Percentiles rank a stretch among this genome's conserved stretches.
These are phyloP conservation scores for Microhierax caerulescens DNA, from an alignment of 2,797 vertebrate genomes.

Conservation along the genomic window DNA sequence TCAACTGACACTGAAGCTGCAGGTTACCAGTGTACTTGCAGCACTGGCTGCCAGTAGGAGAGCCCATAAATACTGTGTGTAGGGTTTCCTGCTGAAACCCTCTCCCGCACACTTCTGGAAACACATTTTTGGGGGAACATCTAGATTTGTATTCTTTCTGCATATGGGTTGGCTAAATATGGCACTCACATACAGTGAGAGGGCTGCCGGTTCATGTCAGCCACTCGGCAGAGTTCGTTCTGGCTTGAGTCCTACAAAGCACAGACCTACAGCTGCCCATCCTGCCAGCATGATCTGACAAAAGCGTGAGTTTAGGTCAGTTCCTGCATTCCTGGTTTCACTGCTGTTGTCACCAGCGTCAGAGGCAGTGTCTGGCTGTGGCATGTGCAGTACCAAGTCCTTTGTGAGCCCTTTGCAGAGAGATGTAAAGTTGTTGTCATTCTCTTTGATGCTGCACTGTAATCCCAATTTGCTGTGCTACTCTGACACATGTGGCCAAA, in stretches of 20 bases:
- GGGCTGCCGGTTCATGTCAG: rapidly evolving
- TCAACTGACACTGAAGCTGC: neutral
- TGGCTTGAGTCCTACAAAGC: neutral
- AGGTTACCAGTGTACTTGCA: neutral
- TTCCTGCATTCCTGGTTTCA: slow-evolving; percentile 4
- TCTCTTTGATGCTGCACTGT: neutral
- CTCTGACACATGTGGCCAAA: neutral
- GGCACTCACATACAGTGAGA: rapidly evolving
- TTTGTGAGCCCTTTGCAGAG: neutral
- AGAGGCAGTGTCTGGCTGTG: neutral
- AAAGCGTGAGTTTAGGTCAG: neutral
- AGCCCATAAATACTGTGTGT: neutral
- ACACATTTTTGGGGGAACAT: neutral
- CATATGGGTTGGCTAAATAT: neutral
- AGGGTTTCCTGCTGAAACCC: neutral
- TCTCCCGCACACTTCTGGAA: neutral
- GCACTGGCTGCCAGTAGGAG: neutral
- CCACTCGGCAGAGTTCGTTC: neutral
- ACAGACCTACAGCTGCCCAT: neutral
- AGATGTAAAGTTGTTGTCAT: neutral
- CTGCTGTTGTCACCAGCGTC: neutral
- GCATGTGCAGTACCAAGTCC: neutral
- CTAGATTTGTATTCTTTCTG: neutral
- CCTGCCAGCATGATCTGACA: neutral
- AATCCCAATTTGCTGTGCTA: neutral